Evolutionary conservation across 2,113 vertebrate genomes (phyloP).

Genomic region (Lycaon pictus): DNA sequence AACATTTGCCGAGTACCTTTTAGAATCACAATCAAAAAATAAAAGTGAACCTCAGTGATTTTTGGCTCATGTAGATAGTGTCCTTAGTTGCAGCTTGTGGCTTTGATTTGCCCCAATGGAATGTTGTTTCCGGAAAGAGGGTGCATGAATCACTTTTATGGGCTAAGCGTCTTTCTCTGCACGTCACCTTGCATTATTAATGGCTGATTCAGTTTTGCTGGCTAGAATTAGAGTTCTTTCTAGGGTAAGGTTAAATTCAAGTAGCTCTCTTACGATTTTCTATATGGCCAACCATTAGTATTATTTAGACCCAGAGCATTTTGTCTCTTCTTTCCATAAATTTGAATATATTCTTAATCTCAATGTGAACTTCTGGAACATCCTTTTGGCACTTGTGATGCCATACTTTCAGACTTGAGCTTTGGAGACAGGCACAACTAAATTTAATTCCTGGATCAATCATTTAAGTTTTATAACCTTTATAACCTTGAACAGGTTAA

Average conservation of each 20-base stretch:
- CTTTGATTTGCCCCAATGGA: constrained; percentile 68
- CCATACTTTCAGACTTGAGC: not conserved
- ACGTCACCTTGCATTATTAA: constrained; percentile 77
- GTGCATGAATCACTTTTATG: constrained; percentile 76
- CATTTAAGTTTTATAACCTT: not conserved
- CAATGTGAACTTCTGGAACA: not conserved
- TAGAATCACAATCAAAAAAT: constrained; percentile 65
- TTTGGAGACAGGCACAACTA: not conserved
- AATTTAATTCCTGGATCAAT: constrained; percentile 16
- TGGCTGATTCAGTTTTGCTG: constrained; percentile 71
- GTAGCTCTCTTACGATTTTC: constrained; percentile 60
- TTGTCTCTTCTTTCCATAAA: constrained; percentile 61
- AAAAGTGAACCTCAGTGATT: constrained; percentile 37
- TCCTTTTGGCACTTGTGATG: not conserved
- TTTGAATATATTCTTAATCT: constrained; percentile 45
- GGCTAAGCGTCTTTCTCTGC: constrained; percentile 68
- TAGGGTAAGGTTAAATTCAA: constrained; percentile 74
- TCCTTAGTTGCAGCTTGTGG: not conserved
- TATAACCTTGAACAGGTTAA: not conserved
- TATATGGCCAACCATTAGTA: constrained; percentile 66
- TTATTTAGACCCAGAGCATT: constrained; percentile 51
- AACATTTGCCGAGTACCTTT: constrained; percentile 72
- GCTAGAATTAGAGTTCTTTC: constrained; percentile 73
- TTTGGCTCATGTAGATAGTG: constrained; percentile 32
- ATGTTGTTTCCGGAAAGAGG: constrained; percentile 62